These are phyloP conservation scores for Chlorospingus flavigularis DNA, from an alignment of 2,797 vertebrate species.

Conservation along the genomic window DNA sequence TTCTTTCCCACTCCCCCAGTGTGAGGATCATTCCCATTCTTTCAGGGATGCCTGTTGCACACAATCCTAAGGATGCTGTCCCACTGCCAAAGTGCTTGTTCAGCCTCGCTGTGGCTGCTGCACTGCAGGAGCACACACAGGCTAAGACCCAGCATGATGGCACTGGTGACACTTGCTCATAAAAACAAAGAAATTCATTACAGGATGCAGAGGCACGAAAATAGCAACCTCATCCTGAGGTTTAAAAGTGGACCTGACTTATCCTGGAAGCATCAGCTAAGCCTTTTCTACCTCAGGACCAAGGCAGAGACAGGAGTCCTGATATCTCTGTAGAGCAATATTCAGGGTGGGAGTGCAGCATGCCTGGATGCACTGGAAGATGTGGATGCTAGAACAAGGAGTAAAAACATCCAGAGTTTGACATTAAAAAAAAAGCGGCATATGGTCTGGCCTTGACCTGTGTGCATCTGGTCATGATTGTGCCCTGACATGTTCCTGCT, in stretches of 20 bases:
- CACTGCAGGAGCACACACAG: not conserved
- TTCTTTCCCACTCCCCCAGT: not conserved
- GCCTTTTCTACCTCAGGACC: not conserved
- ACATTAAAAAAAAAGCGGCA: not conserved
- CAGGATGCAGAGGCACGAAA: not conserved
- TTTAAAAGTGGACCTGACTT: not conserved
- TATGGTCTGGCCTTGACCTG: not conserved
- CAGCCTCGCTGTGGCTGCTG: not conserved
- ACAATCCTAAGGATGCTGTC: constrained; percentile 8
- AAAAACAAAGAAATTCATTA: not conserved
- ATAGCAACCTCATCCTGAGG: not conserved
- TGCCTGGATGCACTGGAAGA: not conserved
- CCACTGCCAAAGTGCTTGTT: constrained; percentile 15
- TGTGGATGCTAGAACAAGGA: not conserved
- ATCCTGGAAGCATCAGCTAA: not conserved
- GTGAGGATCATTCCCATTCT: not conserved
- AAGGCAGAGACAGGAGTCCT: not conserved
- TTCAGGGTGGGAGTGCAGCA: not conserved
- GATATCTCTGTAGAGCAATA: not conserved
- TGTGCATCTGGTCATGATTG: not conserved
- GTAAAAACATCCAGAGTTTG: not conserved
- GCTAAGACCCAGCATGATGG: not conserved
- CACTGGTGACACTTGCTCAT: not conserved
- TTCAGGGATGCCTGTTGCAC: not conserved
- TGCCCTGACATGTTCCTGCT: accelerated